phyloP scores from a whole-genome alignment of 2,113 vertebrate genomes.

The Phrynosoma blainvillii region DNA sequence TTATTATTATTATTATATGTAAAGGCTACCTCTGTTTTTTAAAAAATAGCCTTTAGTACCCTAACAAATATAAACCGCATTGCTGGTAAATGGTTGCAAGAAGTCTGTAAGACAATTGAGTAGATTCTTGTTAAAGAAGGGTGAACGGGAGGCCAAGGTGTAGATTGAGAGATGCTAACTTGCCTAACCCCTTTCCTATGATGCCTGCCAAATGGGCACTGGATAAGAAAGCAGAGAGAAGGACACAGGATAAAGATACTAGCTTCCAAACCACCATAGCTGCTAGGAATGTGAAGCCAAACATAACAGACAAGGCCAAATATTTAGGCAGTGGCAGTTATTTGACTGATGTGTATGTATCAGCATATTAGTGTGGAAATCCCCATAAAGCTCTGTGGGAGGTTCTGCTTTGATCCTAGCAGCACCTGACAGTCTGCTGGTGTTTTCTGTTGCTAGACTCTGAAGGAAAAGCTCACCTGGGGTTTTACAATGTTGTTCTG shows the following conservation, averaged over 20 bases:
- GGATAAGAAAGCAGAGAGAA: constrained; percentile 42
- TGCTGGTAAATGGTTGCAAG: background rate
- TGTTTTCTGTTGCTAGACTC: constrained; percentile 23
- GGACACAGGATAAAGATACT: constrained; percentile 17
- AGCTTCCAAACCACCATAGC: constrained; percentile 59
- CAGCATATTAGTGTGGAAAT: constrained; percentile 69
- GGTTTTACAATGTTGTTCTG: constrained; percentile 29
- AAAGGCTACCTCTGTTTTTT: too few relatives aligned
- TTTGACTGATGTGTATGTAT: constrained; percentile 58
- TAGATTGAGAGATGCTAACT: constrained; percentile 19
- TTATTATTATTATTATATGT: too few relatives aligned
- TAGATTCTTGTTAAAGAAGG: background rate
- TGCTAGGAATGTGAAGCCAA: constrained; percentile 61
- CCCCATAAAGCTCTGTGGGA: constrained; percentile 63
- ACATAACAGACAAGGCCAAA: constrained; percentile 65
- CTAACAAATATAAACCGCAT: background rate
- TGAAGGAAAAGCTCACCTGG: constrained; percentile 50
- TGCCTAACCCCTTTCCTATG: constrained; percentile 20
- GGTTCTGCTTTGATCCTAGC: constrained; percentile 63
- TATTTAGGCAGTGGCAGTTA: constrained; percentile 69
- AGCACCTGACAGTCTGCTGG: constrained; percentile 61
- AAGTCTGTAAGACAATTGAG: constrained; percentile 20
- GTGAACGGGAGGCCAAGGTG: constrained; percentile 1
- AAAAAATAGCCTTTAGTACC: too few relatives aligned
- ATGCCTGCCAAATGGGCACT: constrained; percentile 34